Evolutionary conservation across 1,140 invertebrate species (phyloP), one percentile per base, ranked within the genome.

Genomic region (Vollenhovia emeryi): DNA sequence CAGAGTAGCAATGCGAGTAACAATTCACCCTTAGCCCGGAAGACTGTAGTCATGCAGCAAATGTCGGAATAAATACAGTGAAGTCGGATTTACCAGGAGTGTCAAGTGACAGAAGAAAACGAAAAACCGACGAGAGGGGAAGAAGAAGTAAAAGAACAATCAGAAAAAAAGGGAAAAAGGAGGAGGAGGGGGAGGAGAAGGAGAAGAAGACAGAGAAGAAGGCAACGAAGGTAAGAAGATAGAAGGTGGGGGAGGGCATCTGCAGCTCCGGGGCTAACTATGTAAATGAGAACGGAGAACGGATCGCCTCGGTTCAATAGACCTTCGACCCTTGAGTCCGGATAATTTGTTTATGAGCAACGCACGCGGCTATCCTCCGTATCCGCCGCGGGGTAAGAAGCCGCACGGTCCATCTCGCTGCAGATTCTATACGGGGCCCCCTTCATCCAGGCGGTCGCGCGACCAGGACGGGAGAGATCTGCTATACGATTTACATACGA

Each of bases 321-420:
- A 95, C 94, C 94, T 95, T 94, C 94, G 94, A 95, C 94, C 94
- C 92, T 93, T 94, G 93, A 92, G 92, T 95, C 92, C 92, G 92
- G 93, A 95, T 95, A 95, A 95, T 95, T 95, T 95, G 94, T 95
- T 95, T 95, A 95, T 94, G 93, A 94, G 93, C 91, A 94, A 93
- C 93, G 93, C 92, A 93, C 92, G 93, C 91, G 92, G 90, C 90
- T 92, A 92, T 93, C 89, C 91, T 90, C 87, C 87, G 90, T 86
- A 87, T 91, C 86, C 88, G 90, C 93, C 93, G 89, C 75, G 88
- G 89, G 91, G 89, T 88, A 92, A 89, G 91, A 90, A 91, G 89
- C 89, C 88, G 87, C 89, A 89, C 90, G 87, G 89, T 90, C 92
- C 89, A 92, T 93, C 91, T 92, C 91, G 90, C 91, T 76, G 87